Conservation (phyloP, 2,113 vertebrate genomes). For the Galbula dea region DNA sequence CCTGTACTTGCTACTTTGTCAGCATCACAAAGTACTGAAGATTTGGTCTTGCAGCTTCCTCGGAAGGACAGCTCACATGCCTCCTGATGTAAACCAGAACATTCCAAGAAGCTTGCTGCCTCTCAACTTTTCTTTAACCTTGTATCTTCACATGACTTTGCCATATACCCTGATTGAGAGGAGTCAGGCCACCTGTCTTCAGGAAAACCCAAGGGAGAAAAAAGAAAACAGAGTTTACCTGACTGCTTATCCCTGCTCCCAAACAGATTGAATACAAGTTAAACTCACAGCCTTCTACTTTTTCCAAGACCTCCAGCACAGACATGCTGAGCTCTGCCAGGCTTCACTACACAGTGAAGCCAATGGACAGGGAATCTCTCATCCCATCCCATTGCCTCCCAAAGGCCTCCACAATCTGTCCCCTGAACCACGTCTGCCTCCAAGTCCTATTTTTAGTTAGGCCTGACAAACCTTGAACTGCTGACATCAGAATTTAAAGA, state of each 20-base stretch:
- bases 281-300: background rate
- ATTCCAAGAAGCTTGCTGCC: background rate
- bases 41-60: background rate
- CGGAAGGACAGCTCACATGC: background rate
- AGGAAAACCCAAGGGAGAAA: background rate
- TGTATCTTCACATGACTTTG: background rate
- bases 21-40: background rate
- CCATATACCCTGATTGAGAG: background rate
- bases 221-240: no score
- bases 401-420: background rate
- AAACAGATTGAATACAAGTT: background rate
- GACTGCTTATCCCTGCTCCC: background rate
- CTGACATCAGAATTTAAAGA: slow-evolving; percentile 60
- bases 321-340: background rate
- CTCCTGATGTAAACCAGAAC: background rate
- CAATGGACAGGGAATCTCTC: background rate
- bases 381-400: background rate
- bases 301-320: background rate
- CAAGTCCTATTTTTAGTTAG: slow-evolving; percentile 36
- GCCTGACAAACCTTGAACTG: slow-evolving; percentile 59
- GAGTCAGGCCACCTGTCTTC: background rate
- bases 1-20: background rate
- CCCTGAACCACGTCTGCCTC: background rate
- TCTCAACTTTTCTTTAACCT: background rate
- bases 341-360: background rate